Percentiles rank a stretch among this genome's conserved stretches.
Evolutionary conservation across 2,797 vertebrate species (phyloP).

Genomic region (Salarias fasciatus): DNA sequence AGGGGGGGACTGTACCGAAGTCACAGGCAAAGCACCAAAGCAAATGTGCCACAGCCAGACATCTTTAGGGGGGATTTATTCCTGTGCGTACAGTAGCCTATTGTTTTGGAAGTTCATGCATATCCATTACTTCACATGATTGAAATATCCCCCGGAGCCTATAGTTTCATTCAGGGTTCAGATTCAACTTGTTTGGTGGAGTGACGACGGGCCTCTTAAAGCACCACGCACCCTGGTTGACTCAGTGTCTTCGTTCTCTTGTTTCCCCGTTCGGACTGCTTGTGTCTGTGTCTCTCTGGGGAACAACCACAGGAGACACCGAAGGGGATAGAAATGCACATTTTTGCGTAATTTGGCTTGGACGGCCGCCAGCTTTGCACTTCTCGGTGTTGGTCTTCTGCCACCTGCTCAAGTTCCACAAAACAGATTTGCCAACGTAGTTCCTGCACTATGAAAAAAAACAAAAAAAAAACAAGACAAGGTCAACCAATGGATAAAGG

Average conservation of each 20-base stretch:
- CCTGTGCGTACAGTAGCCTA: slow-evolving; percentile 62
- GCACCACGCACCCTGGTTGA: slow-evolving; percentile 53
- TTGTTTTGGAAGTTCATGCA: slow-evolving; percentile 71
- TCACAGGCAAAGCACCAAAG: slow-evolving; percentile 54
- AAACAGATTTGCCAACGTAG: slow-evolving; percentile 29
- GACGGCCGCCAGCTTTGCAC: slow-evolving; percentile 52
- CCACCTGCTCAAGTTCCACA: slow-evolving; percentile 43
- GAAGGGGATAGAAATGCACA: slow-evolving; percentile 63
- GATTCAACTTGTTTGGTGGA: slow-evolving; percentile 64
- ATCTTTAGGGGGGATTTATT: slow-evolving; percentile 62
- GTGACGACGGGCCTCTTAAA: slow-evolving; percentile 47
- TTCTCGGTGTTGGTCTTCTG: slow-evolving; percentile 47
- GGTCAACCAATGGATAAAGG: no score
- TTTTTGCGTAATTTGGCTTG: slow-evolving; percentile 73
- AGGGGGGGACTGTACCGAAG: slow-evolving; percentile 37
- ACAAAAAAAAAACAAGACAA: not conserved
- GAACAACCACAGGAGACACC: slow-evolving; percentile 64
- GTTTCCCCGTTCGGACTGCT: slow-evolving; percentile 37
- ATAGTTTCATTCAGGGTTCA: slow-evolving; percentile 60
- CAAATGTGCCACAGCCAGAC: slow-evolving; percentile 54
- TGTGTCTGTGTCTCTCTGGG: slow-evolving; percentile 32
- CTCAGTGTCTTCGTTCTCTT: slow-evolving; percentile 48
- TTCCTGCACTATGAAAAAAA: not conserved
- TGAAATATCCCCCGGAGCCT: slow-evolving; percentile 61
- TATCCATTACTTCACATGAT: slow-evolving; percentile 71